Evolutionary conservation across 2,888 invertebrate genomes (phyloP).

Genomic region (Sipha maydis): DNA sequence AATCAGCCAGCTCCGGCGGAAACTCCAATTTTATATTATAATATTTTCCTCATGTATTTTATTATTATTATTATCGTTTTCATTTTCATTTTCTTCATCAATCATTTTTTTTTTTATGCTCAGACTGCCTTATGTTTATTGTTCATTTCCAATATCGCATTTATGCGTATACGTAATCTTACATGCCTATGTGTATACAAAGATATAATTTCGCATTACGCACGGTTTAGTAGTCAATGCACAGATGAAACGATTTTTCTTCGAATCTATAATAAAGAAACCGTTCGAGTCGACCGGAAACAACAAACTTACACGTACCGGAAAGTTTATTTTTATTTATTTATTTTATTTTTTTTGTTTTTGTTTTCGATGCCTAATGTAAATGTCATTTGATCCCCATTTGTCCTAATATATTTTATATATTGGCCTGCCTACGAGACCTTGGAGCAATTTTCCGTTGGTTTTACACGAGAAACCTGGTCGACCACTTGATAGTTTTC

Average conservation of each 20-base stretch:
- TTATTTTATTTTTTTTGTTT: too few species aligned
- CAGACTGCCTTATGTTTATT: background rate
- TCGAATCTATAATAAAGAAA: conserved; percentile 14
- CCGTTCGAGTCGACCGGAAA: conserved; percentile 15
- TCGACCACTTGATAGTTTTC: conserved; percentile 52
- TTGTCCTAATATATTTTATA: conserved; percentile 44
- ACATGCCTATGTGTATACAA: too few species aligned
- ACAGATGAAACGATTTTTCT: conserved; percentile 41
- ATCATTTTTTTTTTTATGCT: conserved; percentile 38
- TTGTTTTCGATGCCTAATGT: conserved; percentile 25
- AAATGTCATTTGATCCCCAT: conserved; percentile 48
- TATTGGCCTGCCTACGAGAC: background rate
- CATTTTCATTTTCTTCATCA: conserved; percentile 15
- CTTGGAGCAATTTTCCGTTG: conserved; percentile 15
- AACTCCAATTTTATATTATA: conserved; percentile 53
- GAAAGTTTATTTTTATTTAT: conserved; percentile 30
- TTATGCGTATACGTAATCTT: background rate
- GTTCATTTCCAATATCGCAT: conserved; percentile 26
- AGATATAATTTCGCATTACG: background rate
- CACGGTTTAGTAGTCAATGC: conserved; percentile 2
- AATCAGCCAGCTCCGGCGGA: conserved; percentile 56
- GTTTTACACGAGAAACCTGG: conserved; percentile 31
- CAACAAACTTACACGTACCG: conserved; percentile 40
- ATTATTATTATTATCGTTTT: conserved; percentile 25
- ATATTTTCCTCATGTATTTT: conserved; percentile 1